phyloP scores from a whole-genome alignment of 1,140 invertebrate genomes.

The Lutraria rhynchaena region DNA sequence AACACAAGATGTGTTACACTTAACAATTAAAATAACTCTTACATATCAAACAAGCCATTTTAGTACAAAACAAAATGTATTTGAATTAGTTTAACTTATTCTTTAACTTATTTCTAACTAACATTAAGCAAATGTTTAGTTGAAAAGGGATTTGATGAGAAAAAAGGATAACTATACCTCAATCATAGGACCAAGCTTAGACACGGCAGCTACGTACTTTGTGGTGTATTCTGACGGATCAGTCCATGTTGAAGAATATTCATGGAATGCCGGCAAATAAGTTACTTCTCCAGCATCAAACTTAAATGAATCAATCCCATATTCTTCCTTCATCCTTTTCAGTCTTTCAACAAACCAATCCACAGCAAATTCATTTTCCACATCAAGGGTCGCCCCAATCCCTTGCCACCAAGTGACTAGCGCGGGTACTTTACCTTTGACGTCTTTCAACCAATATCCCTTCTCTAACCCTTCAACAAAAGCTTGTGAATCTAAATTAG shows the following conservation, averaged over 20 bases:
- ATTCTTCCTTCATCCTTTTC: constrained; percentile 84
- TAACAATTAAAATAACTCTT: too few species aligned
- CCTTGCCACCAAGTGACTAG: constrained; percentile 70
- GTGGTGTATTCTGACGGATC: constrained; percentile 65
- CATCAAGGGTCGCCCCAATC: constrained; percentile 82
- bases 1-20: too few species aligned
- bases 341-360: constrained; percentile 88
- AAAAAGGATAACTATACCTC: too few species aligned
- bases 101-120: too few species aligned
- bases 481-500: constrained; percentile 61
- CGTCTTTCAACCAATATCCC: constrained; percentile 65
- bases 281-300: constrained; percentile 90
- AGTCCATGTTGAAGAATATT: constrained; percentile 65
- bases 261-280: constrained; percentile 60
- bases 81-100: too few species aligned
- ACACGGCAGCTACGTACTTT: constrained; percentile 61
- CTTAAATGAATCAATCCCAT: constrained; percentile 88
- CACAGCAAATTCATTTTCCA: constrained; percentile 84
- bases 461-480: constrained; percentile 59
- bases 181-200: constrained; percentile 55
- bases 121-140: too few species aligned
- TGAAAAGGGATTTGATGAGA: too few species aligned
- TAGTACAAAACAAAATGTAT: too few species aligned
- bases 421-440: constrained; percentile 58
- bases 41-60: too few species aligned